phyloP scores from a whole-genome alignment of 2,113 vertebrate genomes.

The Calcarius ornatus region DNA sequence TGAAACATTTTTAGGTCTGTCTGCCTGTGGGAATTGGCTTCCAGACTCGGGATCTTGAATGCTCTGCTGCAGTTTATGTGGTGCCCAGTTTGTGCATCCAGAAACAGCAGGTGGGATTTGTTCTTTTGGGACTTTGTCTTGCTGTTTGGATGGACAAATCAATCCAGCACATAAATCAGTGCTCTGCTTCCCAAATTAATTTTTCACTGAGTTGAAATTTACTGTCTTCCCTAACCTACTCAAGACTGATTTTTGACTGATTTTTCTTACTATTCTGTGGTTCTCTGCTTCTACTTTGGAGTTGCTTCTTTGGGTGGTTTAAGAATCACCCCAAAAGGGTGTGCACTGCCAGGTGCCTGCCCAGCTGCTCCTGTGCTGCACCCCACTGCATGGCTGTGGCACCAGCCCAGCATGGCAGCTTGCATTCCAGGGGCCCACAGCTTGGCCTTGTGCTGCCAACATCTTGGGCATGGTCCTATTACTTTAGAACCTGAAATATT shows the following conservation, averaged over 20 bases:
- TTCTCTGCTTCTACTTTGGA: not conserved
- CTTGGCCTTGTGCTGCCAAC: not conserved
- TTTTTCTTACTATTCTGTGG: not conserved
- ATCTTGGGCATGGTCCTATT: not conserved
- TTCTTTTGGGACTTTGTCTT: not conserved
- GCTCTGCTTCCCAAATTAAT: not conserved
- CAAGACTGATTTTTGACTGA: not conserved
- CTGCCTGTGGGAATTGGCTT: not conserved
- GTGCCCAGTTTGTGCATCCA: not conserved
- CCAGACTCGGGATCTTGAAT: not conserved
- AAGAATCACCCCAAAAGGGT: rapidly evolving
- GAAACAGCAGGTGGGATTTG: not conserved
- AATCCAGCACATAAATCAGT: rapidly evolving
- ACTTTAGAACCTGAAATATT: not conserved
- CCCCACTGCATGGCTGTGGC: rapidly evolving
- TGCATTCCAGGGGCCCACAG: not conserved
- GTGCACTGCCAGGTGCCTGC: not conserved
- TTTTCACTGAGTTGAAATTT: not conserved
- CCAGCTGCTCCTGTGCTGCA: not conserved
- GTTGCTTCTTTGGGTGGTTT: not conserved
- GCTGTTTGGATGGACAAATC: not conserved
- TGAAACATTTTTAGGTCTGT: not conserved
- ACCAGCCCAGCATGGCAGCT: not conserved
- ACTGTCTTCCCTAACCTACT: not conserved
- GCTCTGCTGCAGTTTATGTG: rapidly evolving